Conservation (phyloP, 2,888 invertebrate species). For the Trachelus troglodyta region DNA sequence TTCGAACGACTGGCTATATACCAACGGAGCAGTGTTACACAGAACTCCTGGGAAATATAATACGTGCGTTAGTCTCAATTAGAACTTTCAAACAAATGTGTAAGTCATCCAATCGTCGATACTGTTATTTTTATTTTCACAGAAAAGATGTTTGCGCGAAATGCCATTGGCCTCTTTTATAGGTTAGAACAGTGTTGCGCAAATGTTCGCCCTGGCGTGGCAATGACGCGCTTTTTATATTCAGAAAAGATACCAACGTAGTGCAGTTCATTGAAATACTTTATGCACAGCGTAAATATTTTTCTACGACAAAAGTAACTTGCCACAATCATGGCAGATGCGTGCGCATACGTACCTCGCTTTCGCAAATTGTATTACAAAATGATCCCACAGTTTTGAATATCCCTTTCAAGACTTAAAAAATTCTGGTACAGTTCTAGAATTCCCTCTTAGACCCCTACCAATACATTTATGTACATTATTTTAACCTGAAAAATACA, state of each 20-base stretch:
- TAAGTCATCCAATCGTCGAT: neutral
- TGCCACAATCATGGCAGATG: neutral
- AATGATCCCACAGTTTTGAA: neutral
- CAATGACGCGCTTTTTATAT: neutral
- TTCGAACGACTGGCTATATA: neutral
- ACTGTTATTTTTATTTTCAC: neutral
- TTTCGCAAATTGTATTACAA: neutral
- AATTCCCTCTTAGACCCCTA: neutral
- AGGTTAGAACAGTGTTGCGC: neutral
- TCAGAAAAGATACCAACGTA: neutral
- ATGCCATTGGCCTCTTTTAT: constrained; percentile 9
- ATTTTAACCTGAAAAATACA: neutral
- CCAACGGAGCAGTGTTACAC: neutral
- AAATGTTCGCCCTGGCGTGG: neutral
- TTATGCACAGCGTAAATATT: neutral
- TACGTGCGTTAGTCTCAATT: neutral
- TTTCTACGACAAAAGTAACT: neutral
- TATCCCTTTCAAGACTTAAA: neutral
- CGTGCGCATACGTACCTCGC: neutral
- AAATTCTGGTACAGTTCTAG: neutral
- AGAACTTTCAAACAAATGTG: neutral
- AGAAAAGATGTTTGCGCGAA: constrained; percentile 13
- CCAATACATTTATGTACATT: neutral
- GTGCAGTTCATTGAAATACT: neutral
- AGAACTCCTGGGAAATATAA: neutral